A percentile compares a stretch with the other conserved stretches of the same genome.
phyloP scores from a whole-genome alignment of 2,797 vertebrate genomes.

The Margarornis squamiger region DNA sequence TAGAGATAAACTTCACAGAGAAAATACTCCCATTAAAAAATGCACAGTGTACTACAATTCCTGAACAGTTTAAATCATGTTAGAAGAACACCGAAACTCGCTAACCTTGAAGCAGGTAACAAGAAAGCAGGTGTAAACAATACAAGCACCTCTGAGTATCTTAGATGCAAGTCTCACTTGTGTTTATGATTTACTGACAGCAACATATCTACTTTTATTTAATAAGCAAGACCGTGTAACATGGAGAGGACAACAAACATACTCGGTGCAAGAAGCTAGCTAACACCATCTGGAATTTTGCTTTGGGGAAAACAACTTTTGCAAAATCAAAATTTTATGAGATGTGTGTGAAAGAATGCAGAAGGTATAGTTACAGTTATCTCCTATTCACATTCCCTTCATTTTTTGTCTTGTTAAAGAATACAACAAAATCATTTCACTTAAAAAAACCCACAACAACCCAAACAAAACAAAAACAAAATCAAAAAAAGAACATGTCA shows the following conservation, averaged over 20 bases:
- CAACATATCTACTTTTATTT: not conserved
- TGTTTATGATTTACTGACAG: not conserved
- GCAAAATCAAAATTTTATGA: not conserved
- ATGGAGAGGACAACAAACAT: not conserved
- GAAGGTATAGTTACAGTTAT: not conserved
- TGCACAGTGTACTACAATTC: not conserved
- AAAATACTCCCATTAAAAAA: not conserved
- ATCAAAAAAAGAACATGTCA: not conserved
- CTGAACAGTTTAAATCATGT: not conserved
- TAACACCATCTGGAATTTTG: not conserved
- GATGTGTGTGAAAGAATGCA: not conserved
- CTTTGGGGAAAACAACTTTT: not conserved
- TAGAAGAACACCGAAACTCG: not conserved
- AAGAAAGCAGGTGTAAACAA: not conserved
- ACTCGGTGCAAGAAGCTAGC: not conserved
- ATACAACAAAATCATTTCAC: not conserved
- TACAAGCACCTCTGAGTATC: not conserved
- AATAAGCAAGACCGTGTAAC: not conserved
- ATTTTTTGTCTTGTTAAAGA: not conserved
- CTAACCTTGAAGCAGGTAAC: not conserved
- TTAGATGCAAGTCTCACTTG: not conserved
- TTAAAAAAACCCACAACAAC: not conserved
- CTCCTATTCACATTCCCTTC: not conserved
- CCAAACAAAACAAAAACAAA: not conserved
- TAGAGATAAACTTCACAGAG: not conserved